Evolutionary conservation across 2,888 invertebrate species (phyloP).

Genomic region (Morinoia aosen): DNA sequence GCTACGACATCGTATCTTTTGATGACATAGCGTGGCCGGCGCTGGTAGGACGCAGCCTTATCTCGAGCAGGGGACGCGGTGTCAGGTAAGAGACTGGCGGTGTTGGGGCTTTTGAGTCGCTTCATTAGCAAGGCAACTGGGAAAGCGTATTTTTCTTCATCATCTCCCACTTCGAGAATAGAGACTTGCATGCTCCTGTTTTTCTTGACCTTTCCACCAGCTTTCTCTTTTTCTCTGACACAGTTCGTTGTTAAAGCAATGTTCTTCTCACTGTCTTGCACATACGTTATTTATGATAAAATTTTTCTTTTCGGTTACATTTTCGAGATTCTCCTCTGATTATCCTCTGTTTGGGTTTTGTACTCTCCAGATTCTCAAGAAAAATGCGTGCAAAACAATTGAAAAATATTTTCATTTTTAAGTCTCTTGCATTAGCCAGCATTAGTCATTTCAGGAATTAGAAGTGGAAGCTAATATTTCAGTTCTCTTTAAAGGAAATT

Average conservation of each 20-base stretch:
- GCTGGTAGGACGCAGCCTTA: background rate
- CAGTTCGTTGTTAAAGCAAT: background rate
- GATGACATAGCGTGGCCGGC: background rate
- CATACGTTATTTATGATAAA: no score
- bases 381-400: no score
- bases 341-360: no score
- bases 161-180: background rate
- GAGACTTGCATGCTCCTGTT: background rate
- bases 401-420: no score
- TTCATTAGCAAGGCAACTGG: background rate
- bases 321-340: no score
- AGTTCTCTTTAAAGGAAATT: no score
- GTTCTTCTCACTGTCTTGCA: background rate
- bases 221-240: background rate
- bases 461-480: no score
- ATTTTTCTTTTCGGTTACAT: no score
- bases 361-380: no score
- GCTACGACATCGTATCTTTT: background rate
- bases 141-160: background rate
- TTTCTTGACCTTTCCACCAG: background rate
- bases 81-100: background rate
- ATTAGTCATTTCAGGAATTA: no score
- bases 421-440: no score
- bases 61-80: background rate
- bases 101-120: background rate